phyloP scores from a whole-genome alignment of 2,797 vertebrate species.

The Tauraco hartlaubi region DNA sequence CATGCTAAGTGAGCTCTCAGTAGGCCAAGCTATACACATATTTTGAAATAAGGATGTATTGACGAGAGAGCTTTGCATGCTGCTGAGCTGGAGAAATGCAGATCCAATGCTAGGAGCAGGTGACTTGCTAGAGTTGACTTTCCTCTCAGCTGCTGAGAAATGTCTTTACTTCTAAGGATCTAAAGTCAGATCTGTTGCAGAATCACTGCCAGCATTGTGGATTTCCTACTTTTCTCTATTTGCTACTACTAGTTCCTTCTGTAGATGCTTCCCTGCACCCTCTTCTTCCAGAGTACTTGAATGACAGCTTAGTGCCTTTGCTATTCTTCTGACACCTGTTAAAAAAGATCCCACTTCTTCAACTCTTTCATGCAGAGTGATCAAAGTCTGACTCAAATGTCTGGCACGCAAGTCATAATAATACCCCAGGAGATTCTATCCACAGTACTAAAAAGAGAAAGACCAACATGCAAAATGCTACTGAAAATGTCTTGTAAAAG shows the following conservation, averaged over 20 bases:
- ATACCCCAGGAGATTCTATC: constrained; percentile 31
- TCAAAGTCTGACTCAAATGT: constrained; percentile 42
- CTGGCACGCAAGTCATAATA: constrained; percentile 34
- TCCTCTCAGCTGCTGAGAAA: neutral
- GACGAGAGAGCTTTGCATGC: neutral
- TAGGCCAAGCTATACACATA: neutral
- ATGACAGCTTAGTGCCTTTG: neutral
- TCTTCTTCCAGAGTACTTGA: neutral
- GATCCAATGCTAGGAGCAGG: neutral
- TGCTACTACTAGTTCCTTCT: neutral
- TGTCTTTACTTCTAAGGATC: neutral
- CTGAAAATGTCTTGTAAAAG: neutral
- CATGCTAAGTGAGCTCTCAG: neutral
- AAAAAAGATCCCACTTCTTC: neutral
- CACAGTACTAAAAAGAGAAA: neutral
- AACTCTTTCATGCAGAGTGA: constrained; percentile 19
- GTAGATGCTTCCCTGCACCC: neutral
- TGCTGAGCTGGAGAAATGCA: neutral
- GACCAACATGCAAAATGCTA: constrained; percentile 18
- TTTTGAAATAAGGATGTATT: neutral
- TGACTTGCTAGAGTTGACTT: neutral
- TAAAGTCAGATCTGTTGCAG: neutral
- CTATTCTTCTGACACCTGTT: neutral
- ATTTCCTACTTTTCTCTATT: neutral
- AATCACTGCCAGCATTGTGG: neutral